Evolutionary conservation across 2,113 vertebrate species (phyloP), one percentile per base, ranked within the genome.

Genomic region (Lichenostomus cassidix): DNA sequence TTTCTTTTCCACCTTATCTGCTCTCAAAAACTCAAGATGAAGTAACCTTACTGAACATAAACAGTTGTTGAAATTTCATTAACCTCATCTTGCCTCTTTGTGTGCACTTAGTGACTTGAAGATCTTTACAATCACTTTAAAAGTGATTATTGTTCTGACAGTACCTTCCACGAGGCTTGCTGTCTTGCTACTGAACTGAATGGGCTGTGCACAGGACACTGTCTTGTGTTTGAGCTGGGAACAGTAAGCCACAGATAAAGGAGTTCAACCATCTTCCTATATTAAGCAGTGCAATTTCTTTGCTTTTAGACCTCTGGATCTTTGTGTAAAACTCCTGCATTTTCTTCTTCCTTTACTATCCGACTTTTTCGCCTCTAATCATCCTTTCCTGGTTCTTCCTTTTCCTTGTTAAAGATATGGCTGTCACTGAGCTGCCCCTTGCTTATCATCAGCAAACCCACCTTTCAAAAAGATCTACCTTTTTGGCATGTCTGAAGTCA

Each of bases 61-160:
- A 78, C 31, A 81, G 49, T 73, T 94, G 63, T 81, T 94, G 88
- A 94, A 83, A 86, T 93, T 95, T 89, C 71, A 87, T 92, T 94
- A 87, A 94, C 73, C 60, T 93, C 41, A 68, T 83, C n/a, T 79
- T 89, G 39, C 64, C 44, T 92, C 73, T 85, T 83, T 68, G 41
- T 92, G 53, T 76, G 80, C 3, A 15, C 56, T 75, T 68, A 65
- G 60, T 84, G 86, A 84, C 76, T 89, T 68, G 60, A 64, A 95
- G 75, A 68, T 90, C 83, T 94, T 96, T 87, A 78, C 49, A 87
- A 35, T n/a, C 56, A 35, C 85, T 90, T 94, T 68, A 64, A 41
- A 93, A 78, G 56, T 53, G 59, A 88, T 84, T 91, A 29, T 91
- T 95, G 77, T 82, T 89, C 89, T 87, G 89, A 58, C 70, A 82